Evolutionary conservation across 2,888 invertebrate genomes (phyloP), one percentile per base, ranked within the genome.

Genomic region (Netelia virgata): DNA sequence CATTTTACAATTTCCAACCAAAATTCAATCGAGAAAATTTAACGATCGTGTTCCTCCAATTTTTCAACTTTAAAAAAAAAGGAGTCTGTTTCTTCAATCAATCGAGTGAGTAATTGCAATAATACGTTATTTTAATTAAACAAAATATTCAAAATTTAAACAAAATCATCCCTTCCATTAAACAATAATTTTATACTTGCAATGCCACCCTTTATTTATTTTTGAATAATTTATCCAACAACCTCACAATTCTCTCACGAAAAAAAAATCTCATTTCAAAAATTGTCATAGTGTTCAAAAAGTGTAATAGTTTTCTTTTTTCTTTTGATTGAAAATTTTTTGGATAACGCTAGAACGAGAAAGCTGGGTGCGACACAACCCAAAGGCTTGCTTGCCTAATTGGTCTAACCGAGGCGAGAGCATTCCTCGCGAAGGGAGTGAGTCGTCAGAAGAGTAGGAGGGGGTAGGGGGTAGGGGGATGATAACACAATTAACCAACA

Each of bases 401-500:
- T 81, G 70, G 59, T 69, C 69, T 36, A 73, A 73, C 74, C 69
- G 41, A 23, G 36, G 11, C 41, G 23, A 18, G 18, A 10, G 5
- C 20, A 50, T 41, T 20, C 11, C 16, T 55, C 61, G 14, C 53
- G 11, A 1, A 68, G 11, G 28, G 28, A 47, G 59, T 1, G 55
- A 50, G 57, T 20, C 10, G 16, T 50, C 59, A 47, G 36, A 47
- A 50, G 3, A 14, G 2, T 1, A 18, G 9, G n/a, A n/a, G 23
- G n/a, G 3, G 36, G 36, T 6, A 20, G 28, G 14, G 64, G 55
- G 41, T 57, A 57, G 41, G 41, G 14, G 55, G 10, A 23, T 41
- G 64, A 76, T 76, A 82, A 82, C 55, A 23, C 70, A 63, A 61
- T 75, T 69, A 81, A 82, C 70, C 64, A 82, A 23, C 53, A 47